Conservation (phyloP, 2,797 vertebrate species). For the Poeciliopsis infans region DNA sequence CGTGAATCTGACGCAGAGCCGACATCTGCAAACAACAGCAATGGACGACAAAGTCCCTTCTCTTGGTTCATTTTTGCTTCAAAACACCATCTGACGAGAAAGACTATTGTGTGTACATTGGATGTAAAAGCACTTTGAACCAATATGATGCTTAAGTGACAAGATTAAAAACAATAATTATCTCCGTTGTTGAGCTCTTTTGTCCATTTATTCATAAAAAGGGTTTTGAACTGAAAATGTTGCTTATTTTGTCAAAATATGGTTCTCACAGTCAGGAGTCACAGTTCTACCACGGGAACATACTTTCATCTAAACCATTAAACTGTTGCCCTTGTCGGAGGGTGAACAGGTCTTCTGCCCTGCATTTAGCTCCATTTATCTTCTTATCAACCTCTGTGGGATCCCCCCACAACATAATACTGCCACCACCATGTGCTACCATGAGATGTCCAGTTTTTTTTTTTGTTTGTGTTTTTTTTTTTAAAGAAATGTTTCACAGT, state of each 20-base stretch:
- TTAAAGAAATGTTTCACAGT: not conserved
- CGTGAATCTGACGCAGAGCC: too few relatives aligned
- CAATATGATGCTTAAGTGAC: too few relatives aligned
- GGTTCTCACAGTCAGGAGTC: not conserved
- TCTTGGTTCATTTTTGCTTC: too few relatives aligned
- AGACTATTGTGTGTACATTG: too few relatives aligned
- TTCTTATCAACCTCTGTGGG: not conserved
- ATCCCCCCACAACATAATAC: not conserved
- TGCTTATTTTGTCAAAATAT: not conserved
- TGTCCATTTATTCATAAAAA: not conserved
- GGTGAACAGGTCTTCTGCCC: not conserved
- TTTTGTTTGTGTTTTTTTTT: rapidly evolving
- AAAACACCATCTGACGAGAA: too few relatives aligned
- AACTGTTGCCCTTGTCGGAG: not conserved
- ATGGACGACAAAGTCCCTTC: too few relatives aligned
- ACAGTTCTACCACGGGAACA: not conserved
- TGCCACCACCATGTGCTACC: not conserved
- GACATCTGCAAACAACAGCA: too few relatives aligned
- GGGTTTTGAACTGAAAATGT: not conserved
- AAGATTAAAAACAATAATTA: not conserved
- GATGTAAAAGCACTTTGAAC: too few relatives aligned
- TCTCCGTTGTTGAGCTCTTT: not conserved
- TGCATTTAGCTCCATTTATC: not conserved
- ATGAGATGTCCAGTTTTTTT: not conserved
- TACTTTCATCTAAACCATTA: not conserved